A percentile compares a stretch with the other conserved stretches of the same genome.
Conservation (phyloP, 2,113 vertebrate species). For the Barbus barbus region DNA sequence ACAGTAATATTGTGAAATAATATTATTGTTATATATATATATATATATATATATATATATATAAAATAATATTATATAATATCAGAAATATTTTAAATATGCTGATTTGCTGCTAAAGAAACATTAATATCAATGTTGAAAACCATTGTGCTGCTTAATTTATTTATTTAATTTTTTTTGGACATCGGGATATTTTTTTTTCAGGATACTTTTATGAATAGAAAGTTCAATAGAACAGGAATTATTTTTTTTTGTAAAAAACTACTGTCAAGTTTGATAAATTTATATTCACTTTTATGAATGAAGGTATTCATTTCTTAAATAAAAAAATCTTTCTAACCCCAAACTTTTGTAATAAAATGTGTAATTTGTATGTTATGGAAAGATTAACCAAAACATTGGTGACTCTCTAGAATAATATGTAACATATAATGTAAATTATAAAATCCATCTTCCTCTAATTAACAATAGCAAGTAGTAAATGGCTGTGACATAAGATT, state of each 20-base stretch:
- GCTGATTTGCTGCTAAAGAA: neutral
- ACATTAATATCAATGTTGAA: neutral
- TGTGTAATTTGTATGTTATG: neutral
- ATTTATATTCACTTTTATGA: neutral
- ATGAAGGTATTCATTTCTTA: neutral
- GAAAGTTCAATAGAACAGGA: too few species aligned
- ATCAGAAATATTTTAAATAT: neutral
- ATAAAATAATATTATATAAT: too few species aligned
- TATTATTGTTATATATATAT: too few species aligned
- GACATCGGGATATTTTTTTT: neutral
- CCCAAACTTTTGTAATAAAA: too few species aligned
- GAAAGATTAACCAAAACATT: too few species aligned
- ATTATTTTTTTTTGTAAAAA: neutral
- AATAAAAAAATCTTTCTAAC: too few species aligned
- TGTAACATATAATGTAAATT: neutral
- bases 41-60: too few species aligned
- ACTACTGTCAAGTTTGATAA: neutral
- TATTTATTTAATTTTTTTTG: too few species aligned
- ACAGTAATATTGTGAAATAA: too few species aligned
- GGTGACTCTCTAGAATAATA: neutral
- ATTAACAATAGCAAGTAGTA: neutral
- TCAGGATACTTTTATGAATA: neutral
- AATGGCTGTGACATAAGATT: neutral
- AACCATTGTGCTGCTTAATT: too few species aligned
- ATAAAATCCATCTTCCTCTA: too few species aligned